Evolutionary conservation across 2,888 invertebrate species (phyloP).

Genomic region (Aethes cnicana): DNA sequence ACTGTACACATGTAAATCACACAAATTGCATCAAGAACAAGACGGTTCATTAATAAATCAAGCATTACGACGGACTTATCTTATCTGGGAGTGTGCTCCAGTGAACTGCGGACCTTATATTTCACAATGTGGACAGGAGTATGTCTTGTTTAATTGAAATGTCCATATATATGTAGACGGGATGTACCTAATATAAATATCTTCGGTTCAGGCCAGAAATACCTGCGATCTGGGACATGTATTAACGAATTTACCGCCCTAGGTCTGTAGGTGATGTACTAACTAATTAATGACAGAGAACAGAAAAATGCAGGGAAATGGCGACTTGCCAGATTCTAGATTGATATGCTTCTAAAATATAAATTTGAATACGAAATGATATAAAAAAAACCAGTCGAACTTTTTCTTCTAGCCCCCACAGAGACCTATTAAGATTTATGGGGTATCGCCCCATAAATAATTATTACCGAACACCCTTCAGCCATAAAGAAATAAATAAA

Average conservation of each 20-base stretch:
- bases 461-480: constrained; percentile 28
- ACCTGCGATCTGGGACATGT: too few species aligned
- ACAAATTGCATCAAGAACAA: constrained; percentile 17
- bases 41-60: constrained; percentile 18
- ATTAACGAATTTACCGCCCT: too few species aligned
- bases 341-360: too few species aligned
- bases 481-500: too few species aligned
- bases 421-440: constrained; percentile 25
- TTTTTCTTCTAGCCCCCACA: background rate
- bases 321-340: too few species aligned
- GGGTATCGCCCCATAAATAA: constrained; percentile 21
- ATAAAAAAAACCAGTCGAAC: background rate
- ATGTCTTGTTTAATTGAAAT: constrained; percentile 26
- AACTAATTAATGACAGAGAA: too few species aligned
- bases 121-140: constrained; percentile 28
- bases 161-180: constrained; percentile 3
- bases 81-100: constrained; percentile 31
- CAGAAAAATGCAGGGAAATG: too few species aligned
- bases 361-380: too few species aligned
- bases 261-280: too few species aligned
- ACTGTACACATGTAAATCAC: background rate
- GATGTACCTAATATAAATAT: background rate
- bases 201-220: too few species aligned
- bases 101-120: constrained; percentile 29
- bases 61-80: constrained; percentile 18